These are phyloP conservation scores for Chaetophractus vellerosus DNA, from an alignment of 2,797 vertebrate species.

Conservation along the genomic window DNA sequence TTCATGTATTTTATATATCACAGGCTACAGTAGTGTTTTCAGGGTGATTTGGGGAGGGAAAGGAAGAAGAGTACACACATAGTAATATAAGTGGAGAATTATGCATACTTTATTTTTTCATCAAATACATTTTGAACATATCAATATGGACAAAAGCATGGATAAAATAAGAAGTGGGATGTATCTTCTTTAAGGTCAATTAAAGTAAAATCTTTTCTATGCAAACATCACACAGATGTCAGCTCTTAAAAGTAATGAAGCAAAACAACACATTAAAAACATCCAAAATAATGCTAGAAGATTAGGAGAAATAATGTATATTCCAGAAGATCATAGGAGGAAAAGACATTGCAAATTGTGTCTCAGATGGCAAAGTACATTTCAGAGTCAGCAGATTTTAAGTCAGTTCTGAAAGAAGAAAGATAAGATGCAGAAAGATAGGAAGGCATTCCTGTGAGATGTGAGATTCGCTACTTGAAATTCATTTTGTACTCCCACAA, in stretches of 20 bases:
- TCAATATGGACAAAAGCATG: background rate
- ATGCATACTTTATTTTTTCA: background rate
- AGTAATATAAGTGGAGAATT: background rate
- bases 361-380: background rate
- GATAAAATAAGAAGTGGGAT: background rate
- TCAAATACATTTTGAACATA: background rate
- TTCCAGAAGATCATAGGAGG: background rate
- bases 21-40: background rate
- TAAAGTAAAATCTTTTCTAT: background rate
- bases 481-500: background rate
- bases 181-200: background rate
- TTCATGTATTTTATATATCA: background rate
- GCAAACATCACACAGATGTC: background rate
- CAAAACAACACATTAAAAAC: background rate
- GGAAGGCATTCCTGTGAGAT: background rate
- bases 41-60: background rate
- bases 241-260: background rate
- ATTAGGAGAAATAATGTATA: background rate
- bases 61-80: background rate
- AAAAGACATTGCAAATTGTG: background rate
- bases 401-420: background rate
- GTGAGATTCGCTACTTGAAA: background rate
- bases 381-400: slow-evolving; percentile 2
- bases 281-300: background rate
- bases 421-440: background rate